Evolutionary conservation across 2,797 vertebrate species (phyloP).

Genomic region (Allobates femoralis): DNA sequence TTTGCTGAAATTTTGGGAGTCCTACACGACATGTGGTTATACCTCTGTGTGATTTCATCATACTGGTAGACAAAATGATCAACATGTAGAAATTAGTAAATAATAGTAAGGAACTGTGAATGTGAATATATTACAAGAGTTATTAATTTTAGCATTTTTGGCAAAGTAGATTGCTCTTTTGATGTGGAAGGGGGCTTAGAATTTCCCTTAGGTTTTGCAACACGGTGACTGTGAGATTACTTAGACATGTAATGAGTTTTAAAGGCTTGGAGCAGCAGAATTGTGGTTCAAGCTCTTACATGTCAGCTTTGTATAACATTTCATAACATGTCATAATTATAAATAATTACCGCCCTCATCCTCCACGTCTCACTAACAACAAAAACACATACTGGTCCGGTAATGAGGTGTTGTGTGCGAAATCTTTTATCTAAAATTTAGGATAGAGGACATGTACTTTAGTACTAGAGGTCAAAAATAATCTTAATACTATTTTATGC

Average conservation of each 20-base stretch:
- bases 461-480: not conserved
- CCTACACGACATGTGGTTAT: too few species aligned
- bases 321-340: slow-evolving; percentile 46
- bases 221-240: not conserved
- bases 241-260: not conserved
- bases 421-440: slow-evolving; percentile 15
- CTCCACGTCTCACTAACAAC: slow-evolving; percentile 41
- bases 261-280: not conserved
- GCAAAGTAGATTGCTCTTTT: too few species aligned
- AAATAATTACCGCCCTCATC: slow-evolving; percentile 46
- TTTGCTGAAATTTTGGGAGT: too few species aligned
- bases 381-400: slow-evolving; percentile 36
- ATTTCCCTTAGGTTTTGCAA: not conserved
- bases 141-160: too few species aligned
- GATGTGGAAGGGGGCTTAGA: not conserved
- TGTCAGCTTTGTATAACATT: slow-evolving; percentile 17
- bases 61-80: too few species aligned
- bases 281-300: not conserved
- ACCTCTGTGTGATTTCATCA: too few species aligned
- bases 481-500: too few species aligned
- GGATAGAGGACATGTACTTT: not conserved
- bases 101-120: too few species aligned
- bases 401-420: slow-evolving; percentile 1
- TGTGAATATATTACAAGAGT: too few species aligned
- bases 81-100: too few species aligned